phyloP scores from a whole-genome alignment of 2,113 vertebrate genomes.

The Dasypus novemcinctus region DNA sequence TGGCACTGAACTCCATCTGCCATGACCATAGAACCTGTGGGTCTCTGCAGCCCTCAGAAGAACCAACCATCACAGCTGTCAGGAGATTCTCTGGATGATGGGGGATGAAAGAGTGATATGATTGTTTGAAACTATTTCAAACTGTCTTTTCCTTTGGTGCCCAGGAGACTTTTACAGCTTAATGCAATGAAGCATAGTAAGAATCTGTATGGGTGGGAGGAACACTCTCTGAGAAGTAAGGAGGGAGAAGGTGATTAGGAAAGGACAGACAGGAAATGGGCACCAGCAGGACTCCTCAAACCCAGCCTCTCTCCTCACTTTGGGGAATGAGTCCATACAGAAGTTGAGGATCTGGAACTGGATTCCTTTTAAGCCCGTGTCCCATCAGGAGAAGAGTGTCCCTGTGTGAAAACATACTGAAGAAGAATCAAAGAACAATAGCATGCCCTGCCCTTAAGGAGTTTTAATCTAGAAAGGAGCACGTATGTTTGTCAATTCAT shows the following conservation, averaged over 20 bases:
- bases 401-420: not conserved
- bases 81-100: rapidly evolving
- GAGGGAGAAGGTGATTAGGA: not conserved
- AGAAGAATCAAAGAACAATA: not conserved
- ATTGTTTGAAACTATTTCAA: not conserved
- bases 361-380: not conserved
- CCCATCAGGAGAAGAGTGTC: not conserved
- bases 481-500: not conserved
- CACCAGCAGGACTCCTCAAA: rapidly evolving
- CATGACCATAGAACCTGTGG: no score
- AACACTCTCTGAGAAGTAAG: not conserved
- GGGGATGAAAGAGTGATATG: not conserved
- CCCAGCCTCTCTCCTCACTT: not conserved
- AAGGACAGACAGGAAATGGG: not conserved
- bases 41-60: no score
- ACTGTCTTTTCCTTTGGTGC: not conserved
- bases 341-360: not conserved
- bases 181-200: not conserved
- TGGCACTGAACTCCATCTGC: no score
- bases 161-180: not conserved
- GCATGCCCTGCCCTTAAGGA: not conserved
- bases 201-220: not conserved
- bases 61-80: no score
- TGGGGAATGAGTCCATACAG: not conserved
- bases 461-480: not conserved